phyloP scores from a whole-genome alignment of 2,797 vertebrate species.

The Agapornis canus region DNA sequence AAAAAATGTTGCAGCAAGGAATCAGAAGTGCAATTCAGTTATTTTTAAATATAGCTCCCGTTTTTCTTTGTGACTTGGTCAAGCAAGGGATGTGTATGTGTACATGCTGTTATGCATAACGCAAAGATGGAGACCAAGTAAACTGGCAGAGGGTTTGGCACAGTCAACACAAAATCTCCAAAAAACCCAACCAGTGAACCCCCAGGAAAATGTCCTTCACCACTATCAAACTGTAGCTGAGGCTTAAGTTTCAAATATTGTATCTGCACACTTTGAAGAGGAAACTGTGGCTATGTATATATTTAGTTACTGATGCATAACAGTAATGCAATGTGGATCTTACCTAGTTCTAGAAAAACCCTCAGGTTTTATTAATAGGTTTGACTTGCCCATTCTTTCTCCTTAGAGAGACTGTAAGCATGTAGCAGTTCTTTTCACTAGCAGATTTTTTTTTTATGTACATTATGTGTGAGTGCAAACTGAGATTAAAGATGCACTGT shows the following conservation, averaged over 20 bases:
- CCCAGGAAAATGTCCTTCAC: background rate
- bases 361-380: background rate
- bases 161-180: background rate
- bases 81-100: background rate
- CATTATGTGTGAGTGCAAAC: background rate
- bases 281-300: background rate
- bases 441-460: rapidly evolving
- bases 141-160: background rate
- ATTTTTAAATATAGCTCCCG: background rate
- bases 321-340: background rate
- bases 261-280: background rate
- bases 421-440: background rate
- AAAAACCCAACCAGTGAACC: background rate
- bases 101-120: background rate
- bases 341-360: background rate
- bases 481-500: background rate
- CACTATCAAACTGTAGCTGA: background rate
- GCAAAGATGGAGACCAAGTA: background rate
- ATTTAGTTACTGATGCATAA: background rate
- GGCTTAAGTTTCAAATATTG: background rate
- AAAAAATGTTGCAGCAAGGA: background rate
- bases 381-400: background rate
- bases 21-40: background rate
- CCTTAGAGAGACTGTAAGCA: background rate
- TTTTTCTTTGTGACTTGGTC: background rate